Evolutionary conservation across 1,140 invertebrate species (phyloP).

Genomic region (Octopus bimaculoides): DNA sequence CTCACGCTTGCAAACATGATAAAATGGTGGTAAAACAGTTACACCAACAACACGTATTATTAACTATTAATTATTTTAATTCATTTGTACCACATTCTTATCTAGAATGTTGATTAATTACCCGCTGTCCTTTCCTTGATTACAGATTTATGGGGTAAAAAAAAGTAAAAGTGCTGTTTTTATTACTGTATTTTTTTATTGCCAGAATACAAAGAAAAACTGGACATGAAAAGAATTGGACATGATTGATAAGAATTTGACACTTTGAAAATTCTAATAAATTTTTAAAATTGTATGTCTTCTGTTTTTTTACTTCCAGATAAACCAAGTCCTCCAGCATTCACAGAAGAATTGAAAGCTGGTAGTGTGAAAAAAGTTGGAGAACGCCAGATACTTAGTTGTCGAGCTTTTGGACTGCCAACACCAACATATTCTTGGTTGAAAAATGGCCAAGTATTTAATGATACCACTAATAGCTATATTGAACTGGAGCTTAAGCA

Average conservation of each 20-base stretch:
- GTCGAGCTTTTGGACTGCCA: constrained; percentile 66
- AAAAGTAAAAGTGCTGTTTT: neutral
- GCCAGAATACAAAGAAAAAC: neutral
- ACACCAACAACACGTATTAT: too few relatives aligned
- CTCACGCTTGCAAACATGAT: too few relatives aligned
- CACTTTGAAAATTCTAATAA: neutral
- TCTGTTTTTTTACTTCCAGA: constrained; percentile 23
- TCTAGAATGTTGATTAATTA: too few relatives aligned
- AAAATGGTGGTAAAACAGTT: too few relatives aligned
- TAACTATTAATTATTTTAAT: too few relatives aligned
- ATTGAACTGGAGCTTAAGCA: constrained; percentile 77
- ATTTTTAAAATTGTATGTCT: neutral
- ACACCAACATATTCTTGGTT: constrained; percentile 86
- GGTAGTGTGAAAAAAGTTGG: constrained; percentile 25
- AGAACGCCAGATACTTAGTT: constrained; percentile 31
- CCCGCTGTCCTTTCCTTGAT: neutral
- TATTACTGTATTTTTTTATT: neutral
- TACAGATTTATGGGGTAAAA: neutral
- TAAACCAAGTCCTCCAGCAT: constrained; percentile 21
- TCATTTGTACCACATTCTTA: too few relatives aligned
- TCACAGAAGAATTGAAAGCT: constrained; percentile 28
- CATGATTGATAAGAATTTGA: neutral
- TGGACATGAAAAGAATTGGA: neutral
- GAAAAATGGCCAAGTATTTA: constrained; percentile 68
- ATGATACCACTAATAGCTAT: constrained; percentile 65